Conservation (phyloP, 2,113 vertebrate genomes). For the Scortum barcoo region DNA sequence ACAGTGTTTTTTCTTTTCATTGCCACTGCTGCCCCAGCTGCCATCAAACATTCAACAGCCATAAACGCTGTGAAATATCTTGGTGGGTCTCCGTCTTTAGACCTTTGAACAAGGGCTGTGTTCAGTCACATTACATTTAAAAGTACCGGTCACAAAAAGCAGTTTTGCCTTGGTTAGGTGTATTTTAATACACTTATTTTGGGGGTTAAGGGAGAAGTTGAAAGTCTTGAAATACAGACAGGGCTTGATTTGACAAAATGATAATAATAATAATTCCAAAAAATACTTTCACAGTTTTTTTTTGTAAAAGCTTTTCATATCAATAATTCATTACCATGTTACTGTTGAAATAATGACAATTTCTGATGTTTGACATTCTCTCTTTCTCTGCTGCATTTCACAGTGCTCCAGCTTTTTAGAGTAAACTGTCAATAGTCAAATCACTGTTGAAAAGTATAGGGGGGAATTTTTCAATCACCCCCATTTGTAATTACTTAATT, state of each 20-base stretch:
- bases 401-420: neutral
- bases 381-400: too few species aligned
- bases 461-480: neutral
- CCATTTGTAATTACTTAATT: neutral
- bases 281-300: too few species aligned
- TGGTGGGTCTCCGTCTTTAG: constrained; percentile 8
- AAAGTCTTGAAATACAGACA: neutral
- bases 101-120: neutral
- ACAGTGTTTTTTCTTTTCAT: neutral
- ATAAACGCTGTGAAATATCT: constrained; percentile 26
- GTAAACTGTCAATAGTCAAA: neutral
- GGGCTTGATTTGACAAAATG: neutral
- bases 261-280: too few species aligned
- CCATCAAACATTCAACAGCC: constrained; percentile 37
- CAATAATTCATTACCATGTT: neutral
- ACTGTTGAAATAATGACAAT: neutral
- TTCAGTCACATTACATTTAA: neutral
- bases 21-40: neutral
- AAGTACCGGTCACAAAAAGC: neutral
- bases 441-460: neutral
- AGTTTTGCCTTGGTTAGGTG: neutral
- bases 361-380: neutral
- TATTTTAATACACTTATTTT: neutral
- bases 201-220: neutral
- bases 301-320: neutral